Evolutionary conservation across 2,113 vertebrate genomes (phyloP), one percentile per base, ranked within the genome.

Genomic region (Smithornis capensis): DNA sequence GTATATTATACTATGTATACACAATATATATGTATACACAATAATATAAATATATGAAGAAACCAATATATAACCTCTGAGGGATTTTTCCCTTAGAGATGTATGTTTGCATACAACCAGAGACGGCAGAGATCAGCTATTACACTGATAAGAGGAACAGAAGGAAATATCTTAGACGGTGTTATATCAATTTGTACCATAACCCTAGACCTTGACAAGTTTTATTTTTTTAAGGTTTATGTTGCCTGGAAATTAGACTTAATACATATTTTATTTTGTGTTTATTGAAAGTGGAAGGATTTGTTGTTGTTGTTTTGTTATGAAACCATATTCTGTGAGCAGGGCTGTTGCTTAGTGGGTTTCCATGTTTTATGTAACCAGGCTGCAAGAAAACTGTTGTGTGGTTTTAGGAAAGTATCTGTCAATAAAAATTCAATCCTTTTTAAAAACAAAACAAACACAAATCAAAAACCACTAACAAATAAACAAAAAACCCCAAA

Each of bases 321-420:
- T 55, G 50, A 92, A 95, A 90, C 10, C 33, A 15, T 17, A 4
- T 19, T 63, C 3, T 68, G 13, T 63, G 5, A 56, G 8, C 27
- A 56, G 63, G 57, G 33, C 14, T 63, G 8, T 65, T 80, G 19
- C 22, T 60, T 70, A 37, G 17, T 67, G 29, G 28, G 11, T 89
- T 92, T 85, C 57, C 3, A 21, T 21, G 12, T 56, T 89, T 93
- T 93, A 68, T 49, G n/a, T 93, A 94, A 91, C n/a, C 19, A 92
- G 38, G 7, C 24, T 84, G 29, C 57, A 40, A 73, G 59, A 80
- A 88, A 80, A 63, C 22, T 33, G 16, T 79, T 73, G 70, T 9
- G 3, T 89, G 62, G 19, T 65, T 59, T 77, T 59, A 78, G 35
- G 64, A 81, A 78, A 77, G 37, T 64, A 80, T 78, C 59, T 91